Conservation (phyloP, 2,888 invertebrate species). For the Eristalis pertinax region DNA sequence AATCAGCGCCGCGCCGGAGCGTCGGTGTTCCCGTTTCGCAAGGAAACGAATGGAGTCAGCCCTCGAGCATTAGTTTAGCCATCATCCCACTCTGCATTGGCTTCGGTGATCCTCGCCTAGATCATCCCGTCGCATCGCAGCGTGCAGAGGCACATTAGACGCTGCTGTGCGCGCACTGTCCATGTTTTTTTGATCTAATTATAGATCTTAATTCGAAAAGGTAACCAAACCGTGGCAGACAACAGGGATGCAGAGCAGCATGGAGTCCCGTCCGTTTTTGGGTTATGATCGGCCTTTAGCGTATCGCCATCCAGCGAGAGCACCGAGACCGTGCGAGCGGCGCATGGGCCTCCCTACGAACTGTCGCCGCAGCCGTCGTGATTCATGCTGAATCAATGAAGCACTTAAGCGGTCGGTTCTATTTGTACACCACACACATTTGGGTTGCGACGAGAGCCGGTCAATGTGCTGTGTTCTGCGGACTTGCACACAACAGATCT, state of each 20-base stretch:
- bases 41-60: no score
- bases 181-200: constrained; percentile 71
- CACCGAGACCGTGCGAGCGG: background rate
- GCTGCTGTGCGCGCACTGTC: constrained; percentile 10
- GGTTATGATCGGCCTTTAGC: constrained; percentile 58
- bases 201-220: constrained; percentile 60
- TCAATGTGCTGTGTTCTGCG: constrained; percentile 7
- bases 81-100: constrained; percentile 50
- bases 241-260: background rate
- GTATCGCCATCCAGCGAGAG: constrained; percentile 21
- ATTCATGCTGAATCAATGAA: constrained; percentile 71
- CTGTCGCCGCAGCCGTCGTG: constrained; percentile 53
- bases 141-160: constrained; percentile 25
- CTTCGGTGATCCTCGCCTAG: no score
- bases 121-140: constrained; percentile 8
- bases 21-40: background rate
- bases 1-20: constrained; percentile 2
- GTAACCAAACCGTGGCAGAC: constrained; percentile 11
- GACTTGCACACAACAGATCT: constrained; percentile 25
- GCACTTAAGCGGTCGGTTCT: constrained; percentile 60
- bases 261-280: constrained; percentile 8
- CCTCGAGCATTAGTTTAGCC: constrained; percentile 51
- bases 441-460: constrained; percentile 44
- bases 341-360: constrained; percentile 34
- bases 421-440: constrained; percentile 46